Base-by-base conservation (phyloP, 2,888 invertebrate species). In the Alsophila aescularia region DNA sequence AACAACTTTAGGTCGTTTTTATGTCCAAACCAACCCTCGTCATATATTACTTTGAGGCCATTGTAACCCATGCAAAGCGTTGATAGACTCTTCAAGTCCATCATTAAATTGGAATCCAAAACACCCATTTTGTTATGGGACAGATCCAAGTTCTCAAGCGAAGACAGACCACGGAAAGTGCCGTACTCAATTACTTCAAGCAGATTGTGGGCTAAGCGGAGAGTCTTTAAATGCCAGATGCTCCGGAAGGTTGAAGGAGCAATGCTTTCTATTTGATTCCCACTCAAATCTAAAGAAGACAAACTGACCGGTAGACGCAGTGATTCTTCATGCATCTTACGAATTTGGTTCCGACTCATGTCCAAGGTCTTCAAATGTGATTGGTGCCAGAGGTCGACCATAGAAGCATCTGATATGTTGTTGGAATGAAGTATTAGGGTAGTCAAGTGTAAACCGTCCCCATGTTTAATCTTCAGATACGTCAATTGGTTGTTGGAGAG, bases 401-500 rank as follows among this genome's bases (percentile, higher is more conserved):
- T 49, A 0, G 70, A 67, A 0, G 73, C 55, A 57, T 90, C 77
- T 0, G 72, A 58, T 53, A 91, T 87, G 15, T 83, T 82, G 60
- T 90, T 91, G 0, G 76, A 79, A 54, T 75, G 73, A 37, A 90
- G 70, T 27, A 77, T 65, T 15, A 90, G 71, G 27, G 69, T 70
- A 2, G 62, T 68, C 13, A 89, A 67, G 12, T 77, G 77, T 0
- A 74, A 49, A 0, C 85, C 84, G 55, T 89, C 84, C 0, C 80
- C 82, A 0, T 52, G 56, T 0, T 83, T 79, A 39, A 90, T 77
- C 12, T 55, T 73, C 5, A 90, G 63, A 37, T 67, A 66, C 7
- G 72, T 73, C 24, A 91, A 61, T 5, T 64, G 77, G 48, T 90
- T 91, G 56, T 87, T 79, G 4, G 90, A 89, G 15, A 91, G 69